Conservation (phyloP, 2,888 invertebrate species). For the Crepidodera aurea region DNA sequence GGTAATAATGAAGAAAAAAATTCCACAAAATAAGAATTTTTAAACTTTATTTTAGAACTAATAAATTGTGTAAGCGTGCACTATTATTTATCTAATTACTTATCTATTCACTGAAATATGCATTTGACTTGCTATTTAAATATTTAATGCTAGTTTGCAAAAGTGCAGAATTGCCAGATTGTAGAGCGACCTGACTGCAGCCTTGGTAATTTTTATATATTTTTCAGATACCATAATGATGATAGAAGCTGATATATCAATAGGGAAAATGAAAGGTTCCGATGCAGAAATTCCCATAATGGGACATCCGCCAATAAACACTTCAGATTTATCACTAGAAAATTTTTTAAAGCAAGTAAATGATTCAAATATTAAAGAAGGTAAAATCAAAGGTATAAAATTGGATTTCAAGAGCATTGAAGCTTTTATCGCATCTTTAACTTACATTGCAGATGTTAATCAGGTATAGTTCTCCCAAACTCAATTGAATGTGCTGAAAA, state of each 20-base stretch:
- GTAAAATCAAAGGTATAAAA: constrained; percentile 76
- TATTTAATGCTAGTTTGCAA: no score
- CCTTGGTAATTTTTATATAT: no score
- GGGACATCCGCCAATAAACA: constrained; percentile 81
- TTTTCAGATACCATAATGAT: constrained; percentile 64
- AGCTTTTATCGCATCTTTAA: constrained; percentile 70
- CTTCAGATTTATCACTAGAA: constrained; percentile 78
- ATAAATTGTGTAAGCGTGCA: no score
- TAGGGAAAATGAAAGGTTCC: constrained; percentile 68
- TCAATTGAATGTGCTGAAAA: no score
- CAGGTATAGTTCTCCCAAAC: no score
- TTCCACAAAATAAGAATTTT: no score
- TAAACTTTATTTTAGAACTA: no score
- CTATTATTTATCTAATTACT: no score
- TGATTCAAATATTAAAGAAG: constrained; percentile 19
- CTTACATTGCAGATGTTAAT: constrained; percentile 58
- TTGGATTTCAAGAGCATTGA: constrained; percentile 86
- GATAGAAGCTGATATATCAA: constrained; percentile 86
- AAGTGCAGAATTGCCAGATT: no score
- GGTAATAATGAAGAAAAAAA: background rate
- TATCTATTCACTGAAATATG: no score
- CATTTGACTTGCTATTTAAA: no score
- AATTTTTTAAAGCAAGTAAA: constrained; percentile 67
- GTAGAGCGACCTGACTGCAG: no score
- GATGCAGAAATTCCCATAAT: constrained; percentile 72